Percentiles rank a stretch among this genome's conserved stretches.
Conservation (phyloP, 2,888 invertebrate species). For the Noctua comes region DNA sequence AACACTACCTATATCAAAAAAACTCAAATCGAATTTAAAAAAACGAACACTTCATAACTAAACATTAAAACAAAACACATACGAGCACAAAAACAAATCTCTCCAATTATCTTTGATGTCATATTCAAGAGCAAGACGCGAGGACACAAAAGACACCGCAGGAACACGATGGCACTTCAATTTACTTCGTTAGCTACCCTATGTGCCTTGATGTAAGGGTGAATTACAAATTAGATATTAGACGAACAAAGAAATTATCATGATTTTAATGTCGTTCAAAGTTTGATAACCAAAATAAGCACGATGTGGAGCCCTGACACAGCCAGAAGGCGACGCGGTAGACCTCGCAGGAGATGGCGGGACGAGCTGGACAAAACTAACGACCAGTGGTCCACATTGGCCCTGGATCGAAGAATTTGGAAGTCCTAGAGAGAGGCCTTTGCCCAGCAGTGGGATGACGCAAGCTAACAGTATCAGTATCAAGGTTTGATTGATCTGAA, state of each 20-base stretch:
- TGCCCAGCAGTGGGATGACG: too few species aligned
- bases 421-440: too few species aligned
- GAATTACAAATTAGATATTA: constrained; percentile 75
- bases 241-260: constrained; percentile 41
- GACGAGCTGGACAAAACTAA: too few species aligned
- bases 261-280: constrained; percentile 12
- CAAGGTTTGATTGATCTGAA: background rate
- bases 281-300: too few species aligned
- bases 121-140: constrained; percentile 67
- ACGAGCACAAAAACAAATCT: constrained; percentile 25
- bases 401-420: too few species aligned
- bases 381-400: too few species aligned
- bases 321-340: too few species aligned
- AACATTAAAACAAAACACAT: constrained; percentile 23
- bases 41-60: background rate
- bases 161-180: constrained; percentile 76
- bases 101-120: constrained; percentile 75
- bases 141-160: constrained; percentile 79
- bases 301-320: too few species aligned
- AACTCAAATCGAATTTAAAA: background rate
- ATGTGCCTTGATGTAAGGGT: constrained; percentile 78
- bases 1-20: background rate
- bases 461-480: too few species aligned
- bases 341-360: too few species aligned
- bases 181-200: constrained; percentile 80